Conservation (phyloP, 2,888 invertebrate genomes). For the Eupithecia insigniata region DNA sequence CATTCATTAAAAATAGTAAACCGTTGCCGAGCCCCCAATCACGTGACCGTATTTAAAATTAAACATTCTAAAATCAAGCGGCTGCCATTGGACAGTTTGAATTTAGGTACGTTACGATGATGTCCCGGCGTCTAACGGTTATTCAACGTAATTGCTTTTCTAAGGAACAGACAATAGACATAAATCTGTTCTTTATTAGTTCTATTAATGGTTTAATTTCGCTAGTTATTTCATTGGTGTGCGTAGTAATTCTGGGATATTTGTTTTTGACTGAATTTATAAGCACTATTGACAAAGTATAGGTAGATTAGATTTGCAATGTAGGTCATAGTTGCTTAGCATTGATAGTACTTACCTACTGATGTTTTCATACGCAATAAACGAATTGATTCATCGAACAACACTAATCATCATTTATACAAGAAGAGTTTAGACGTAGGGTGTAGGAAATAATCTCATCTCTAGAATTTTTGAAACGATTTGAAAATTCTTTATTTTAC, state of each 20-base stretch:
- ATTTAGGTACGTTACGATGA: conserved; percentile 21
- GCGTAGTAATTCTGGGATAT: neutral
- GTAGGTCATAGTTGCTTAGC: neutral
- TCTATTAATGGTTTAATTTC: conserved; percentile 7
- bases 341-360: neutral
- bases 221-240: neutral
- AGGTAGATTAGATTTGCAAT: neutral
- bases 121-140: conserved; percentile 40
- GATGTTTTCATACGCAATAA: too few species aligned
- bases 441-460: too few species aligned
- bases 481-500: neutral
- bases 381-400: too few species aligned
- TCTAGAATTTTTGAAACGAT: neutral
- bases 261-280: neutral
- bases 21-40: conserved; percentile 62
- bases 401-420: too few species aligned
- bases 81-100: conserved; percentile 4
- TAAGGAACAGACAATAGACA: conserved; percentile 18
- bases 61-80: conserved; percentile 52
- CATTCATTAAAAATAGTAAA: conserved; percentile 42
- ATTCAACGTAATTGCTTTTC: conserved; percentile 36
- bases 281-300: neutral
- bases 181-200: conserved; percentile 10
- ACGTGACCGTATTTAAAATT: conserved; percentile 56
- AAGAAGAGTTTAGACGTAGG: too few species aligned